Base-by-base conservation (phyloP, 2,797 vertebrate genomes). In the Chelmon rostratus region DNA sequence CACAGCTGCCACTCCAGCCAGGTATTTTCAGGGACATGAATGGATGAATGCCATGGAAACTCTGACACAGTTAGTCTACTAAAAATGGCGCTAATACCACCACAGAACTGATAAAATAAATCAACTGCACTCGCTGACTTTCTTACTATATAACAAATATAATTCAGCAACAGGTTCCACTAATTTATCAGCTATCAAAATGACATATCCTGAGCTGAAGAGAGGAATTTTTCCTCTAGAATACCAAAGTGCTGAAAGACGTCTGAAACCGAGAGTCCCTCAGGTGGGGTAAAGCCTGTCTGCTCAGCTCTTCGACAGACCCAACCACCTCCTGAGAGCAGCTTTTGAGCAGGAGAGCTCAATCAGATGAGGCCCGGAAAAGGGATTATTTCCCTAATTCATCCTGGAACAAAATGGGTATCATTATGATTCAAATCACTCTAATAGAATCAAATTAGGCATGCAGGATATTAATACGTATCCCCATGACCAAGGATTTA, bases 401-500 rank as follows among this genome's bases (percentile, higher is more conserved):
- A 81, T 81, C 78, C 74, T 81, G 73, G 82, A 92, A 69, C 46
- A 9, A 79, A 89, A 90, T 77, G 47, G 61, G 61, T 85, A 89
- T 88, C 67, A 91, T 77, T 89, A 86, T 46, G 69, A 90, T 88
- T 88, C 66, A 81, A 79, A 94, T 89, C 73, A 42, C 86, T 87
- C 53, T 89, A 90, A 91, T 90, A 64, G 40, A 89, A 92, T 91
- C 37, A 86, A 87, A 92, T 91, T 89, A 90, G 77, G 67, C 58
- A 53, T 74, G 82, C 50, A 88, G 76, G 76, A 91, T 89, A 91
- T 89, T 78, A 91, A 87, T 84, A 83, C 54, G 62, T 83, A 68
- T 84, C 76, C 58, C 67, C 42, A 61, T 42, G 68, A 71, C 65
- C 68, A 78, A 78, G 70, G 64, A 76, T 87, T 87, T 72, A 64